Evolutionary conservation across 2,888 invertebrate species (phyloP).

Genomic region (Xestia xanthographa): DNA sequence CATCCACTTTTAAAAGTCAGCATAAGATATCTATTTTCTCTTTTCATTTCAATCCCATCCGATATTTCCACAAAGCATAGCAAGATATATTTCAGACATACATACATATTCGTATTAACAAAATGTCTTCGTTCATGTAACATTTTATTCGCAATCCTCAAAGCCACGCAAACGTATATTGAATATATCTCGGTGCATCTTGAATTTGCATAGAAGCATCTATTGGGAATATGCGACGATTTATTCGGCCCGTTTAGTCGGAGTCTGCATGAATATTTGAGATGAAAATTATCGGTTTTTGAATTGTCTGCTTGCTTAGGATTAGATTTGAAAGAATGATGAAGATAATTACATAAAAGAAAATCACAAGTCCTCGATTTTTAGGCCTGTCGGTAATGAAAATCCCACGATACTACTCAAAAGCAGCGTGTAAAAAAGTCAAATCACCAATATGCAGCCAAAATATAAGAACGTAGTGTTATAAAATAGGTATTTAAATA

Average conservation of each 20-base stretch:
- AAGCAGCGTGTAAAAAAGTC: background rate
- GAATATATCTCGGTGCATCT: slow-evolving; percentile 36
- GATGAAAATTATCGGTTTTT: background rate
- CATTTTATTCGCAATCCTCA: slow-evolving; percentile 4
- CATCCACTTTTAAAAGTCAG: background rate
- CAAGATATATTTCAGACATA: background rate
- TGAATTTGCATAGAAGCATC: slow-evolving; percentile 55
- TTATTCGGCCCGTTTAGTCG: slow-evolving; percentile 18
- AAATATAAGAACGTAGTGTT: background rate
- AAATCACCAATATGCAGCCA: background rate
- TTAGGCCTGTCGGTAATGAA: too few relatives aligned
- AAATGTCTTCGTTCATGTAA: slow-evolving; percentile 21
- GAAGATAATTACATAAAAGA: too few relatives aligned
- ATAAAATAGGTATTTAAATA: background rate
- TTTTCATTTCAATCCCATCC: background rate
- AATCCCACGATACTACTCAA: too few relatives aligned
- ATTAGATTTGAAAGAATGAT: too few relatives aligned
- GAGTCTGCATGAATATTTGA: background rate
- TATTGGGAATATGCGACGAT: slow-evolving; percentile 37
- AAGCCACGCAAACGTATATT: slow-evolving; percentile 10
- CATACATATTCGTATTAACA: slow-evolving; percentile 7
- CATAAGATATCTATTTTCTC: background rate
- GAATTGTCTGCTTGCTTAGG: background rate
- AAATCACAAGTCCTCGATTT: too few relatives aligned
- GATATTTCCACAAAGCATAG: slow-evolving; percentile 5